Evolutionary conservation across 2,888 invertebrate genomes (phyloP), one percentile per base, ranked within the genome.

Genomic region (Tetragonula carbonaria): DNA sequence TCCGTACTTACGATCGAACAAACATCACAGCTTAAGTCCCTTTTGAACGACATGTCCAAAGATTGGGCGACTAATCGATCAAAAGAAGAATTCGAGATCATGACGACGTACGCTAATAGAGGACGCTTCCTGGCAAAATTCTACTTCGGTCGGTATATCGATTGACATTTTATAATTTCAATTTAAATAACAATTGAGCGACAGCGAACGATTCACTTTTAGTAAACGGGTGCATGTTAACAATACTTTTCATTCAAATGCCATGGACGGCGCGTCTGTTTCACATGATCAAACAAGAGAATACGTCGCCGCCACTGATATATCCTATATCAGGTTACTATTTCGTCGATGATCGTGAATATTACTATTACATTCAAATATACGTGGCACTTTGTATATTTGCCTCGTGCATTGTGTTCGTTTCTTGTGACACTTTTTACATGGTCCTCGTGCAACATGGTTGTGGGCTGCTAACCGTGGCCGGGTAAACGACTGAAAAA

Each of bases 361-460:
- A 82, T 23, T 45, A 57, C n/a, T 57, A 38, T 1, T 62, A 14
- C 11, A 73, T 68, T 62, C 62, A 28, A 63, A 38, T 55, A 6
- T 14, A n/a, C 14, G 28, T 78, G 53, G 14, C 1, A 18, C 23
- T 62, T 23, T 6, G 14, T 11, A 5, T 68, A 6, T 2, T 23
- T 14, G 0, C 45, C 23, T 23, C 4, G 23, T 65, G 1, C 0
- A 14, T 57, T 8, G 75, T 79, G 28, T 79, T 68, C 5, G 6
- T 65, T 14, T 50, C 57, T 11, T 59, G 73, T 3, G 82, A 82
- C 16, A 51, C 82, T 13, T 21, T 21, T 13, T 82, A 62, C 70
- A 55, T 74, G 50, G 28, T n/a, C 3, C 0, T 14, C 14, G 63
- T 82, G 23, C 79, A 82, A 5, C 78, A 82, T 8, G 78, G 57